Conservation (phyloP, 2,113 vertebrate species). For the Gracilinanus agilis region DNA sequence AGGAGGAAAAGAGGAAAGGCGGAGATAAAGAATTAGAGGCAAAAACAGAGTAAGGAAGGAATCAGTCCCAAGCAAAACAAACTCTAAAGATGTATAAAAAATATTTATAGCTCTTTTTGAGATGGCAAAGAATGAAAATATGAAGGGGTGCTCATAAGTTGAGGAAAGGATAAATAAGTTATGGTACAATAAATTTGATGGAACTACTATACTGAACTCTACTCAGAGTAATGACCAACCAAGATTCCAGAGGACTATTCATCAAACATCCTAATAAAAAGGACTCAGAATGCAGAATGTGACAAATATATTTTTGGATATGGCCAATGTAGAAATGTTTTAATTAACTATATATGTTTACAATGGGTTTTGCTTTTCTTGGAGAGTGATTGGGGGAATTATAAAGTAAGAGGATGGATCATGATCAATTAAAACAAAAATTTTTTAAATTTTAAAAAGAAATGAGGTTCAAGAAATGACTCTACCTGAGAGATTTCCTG, state of each 20-base stretch:
- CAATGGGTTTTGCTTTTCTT: not conserved
- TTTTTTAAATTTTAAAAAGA: not conserved
- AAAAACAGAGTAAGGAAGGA: not conserved
- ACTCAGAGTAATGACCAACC: not conserved
- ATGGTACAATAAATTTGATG: not conserved
- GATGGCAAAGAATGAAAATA: not conserved
- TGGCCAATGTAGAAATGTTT: not conserved
- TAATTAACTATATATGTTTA: not conserved
- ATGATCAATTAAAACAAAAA: not conserved
- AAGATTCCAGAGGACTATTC: not conserved
- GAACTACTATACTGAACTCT: not conserved
- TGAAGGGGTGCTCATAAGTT: not conserved
- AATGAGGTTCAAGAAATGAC: constrained; percentile 30
- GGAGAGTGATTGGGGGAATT: no score
- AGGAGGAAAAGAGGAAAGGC: not conserved
- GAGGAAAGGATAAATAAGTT: not conserved
- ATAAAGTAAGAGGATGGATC: not conserved
- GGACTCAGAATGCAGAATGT: not conserved
- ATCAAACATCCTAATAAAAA: not conserved
- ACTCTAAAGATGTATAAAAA: not conserved
- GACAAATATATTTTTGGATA: not conserved
- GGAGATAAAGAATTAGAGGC: not conserved
- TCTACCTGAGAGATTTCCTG: constrained; percentile 94
- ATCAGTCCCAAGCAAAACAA: not conserved
- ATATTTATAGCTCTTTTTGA: not conserved